phyloP scores from a whole-genome alignment of 1,140 invertebrate species.

The Lanistes nyassanus region DNA sequence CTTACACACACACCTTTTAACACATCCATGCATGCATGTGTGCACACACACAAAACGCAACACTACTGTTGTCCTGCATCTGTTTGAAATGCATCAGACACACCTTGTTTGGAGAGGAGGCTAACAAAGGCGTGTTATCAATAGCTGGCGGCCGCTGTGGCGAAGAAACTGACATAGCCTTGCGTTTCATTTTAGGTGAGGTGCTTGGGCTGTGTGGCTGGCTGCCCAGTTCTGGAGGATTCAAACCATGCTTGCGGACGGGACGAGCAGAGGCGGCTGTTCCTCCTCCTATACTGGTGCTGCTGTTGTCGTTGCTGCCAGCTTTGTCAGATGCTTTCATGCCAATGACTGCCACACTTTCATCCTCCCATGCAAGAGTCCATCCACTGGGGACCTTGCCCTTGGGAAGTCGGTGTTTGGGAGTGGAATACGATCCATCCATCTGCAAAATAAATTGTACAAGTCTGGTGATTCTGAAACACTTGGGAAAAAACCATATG shows the following conservation, averaged over 20 bases:
- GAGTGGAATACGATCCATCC: slow-evolving; percentile 2
- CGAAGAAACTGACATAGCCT: slow-evolving; percentile 33
- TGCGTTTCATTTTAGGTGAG: slow-evolving; percentile 53
- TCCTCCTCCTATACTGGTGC: slow-evolving; percentile 27
- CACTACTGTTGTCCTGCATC: neutral
- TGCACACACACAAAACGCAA: too few relatives aligned
- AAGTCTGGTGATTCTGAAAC: too few relatives aligned
- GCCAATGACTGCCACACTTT: slow-evolving; percentile 49
- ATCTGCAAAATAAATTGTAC: neutral
- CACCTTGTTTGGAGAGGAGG: slow-evolving; percentile 74
- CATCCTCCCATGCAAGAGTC: slow-evolving; percentile 55
- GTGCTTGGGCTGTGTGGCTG: slow-evolving; percentile 50
- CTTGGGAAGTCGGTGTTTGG: slow-evolving; percentile 28
- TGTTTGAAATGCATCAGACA: neutral
- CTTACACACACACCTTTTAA: too few relatives aligned
- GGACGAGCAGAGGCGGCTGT: slow-evolving; percentile 33
- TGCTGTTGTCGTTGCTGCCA: slow-evolving; percentile 19
- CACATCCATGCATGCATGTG: too few relatives aligned
- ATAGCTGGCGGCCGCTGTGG: slow-evolving; percentile 78
- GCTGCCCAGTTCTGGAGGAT: slow-evolving; percentile 38
- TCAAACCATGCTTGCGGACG: slow-evolving; percentile 42
- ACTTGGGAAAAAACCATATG: too few relatives aligned
- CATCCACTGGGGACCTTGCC: slow-evolving; percentile 14
- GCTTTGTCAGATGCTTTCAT: slow-evolving; percentile 18
- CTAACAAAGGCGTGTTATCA: slow-evolving; percentile 79